phyloP scores from a whole-genome alignment of 1,140 invertebrate species.

The Ylistrum balloti region DNA sequence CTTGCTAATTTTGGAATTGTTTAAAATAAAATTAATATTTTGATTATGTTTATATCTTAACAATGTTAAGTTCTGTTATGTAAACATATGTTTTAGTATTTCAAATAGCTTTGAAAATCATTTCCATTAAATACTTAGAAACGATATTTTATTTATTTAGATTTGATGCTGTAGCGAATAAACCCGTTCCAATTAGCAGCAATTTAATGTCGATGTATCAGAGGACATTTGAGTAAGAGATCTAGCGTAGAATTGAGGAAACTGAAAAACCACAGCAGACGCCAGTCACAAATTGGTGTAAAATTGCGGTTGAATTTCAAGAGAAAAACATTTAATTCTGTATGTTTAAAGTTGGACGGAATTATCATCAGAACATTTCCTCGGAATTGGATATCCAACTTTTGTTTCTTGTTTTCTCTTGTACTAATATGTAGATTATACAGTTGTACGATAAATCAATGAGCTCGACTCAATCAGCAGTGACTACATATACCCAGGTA shows the following conservation, averaged over 20 bases:
- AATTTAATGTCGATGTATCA: neutral
- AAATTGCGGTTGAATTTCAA: neutral
- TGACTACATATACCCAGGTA: too few species aligned
- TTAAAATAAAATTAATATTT: neutral
- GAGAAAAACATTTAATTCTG: neutral
- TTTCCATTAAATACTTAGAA: neutral
- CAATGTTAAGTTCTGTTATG: too few species aligned
- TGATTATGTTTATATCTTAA: too few species aligned
- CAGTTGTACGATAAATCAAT: too few species aligned
- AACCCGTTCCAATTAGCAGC: neutral
- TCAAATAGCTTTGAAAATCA: neutral
- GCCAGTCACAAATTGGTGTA: conserved; percentile 17
- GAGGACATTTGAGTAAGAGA: neutral
- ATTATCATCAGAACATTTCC: too few species aligned
- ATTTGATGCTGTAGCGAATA: neutral
- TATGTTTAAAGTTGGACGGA: too few species aligned
- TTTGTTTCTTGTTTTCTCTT: too few species aligned
- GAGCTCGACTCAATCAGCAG: too few species aligned
- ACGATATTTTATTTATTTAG: neutral
- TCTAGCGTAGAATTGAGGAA: neutral
- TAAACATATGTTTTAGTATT: too few species aligned
- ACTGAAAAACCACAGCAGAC: conserved; percentile 5
- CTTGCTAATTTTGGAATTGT: neutral
- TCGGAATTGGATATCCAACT: too few species aligned
- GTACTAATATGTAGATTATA: too few species aligned